Conservation (phyloP, 2,113 vertebrate species). For the Prunella himalayana region DNA sequence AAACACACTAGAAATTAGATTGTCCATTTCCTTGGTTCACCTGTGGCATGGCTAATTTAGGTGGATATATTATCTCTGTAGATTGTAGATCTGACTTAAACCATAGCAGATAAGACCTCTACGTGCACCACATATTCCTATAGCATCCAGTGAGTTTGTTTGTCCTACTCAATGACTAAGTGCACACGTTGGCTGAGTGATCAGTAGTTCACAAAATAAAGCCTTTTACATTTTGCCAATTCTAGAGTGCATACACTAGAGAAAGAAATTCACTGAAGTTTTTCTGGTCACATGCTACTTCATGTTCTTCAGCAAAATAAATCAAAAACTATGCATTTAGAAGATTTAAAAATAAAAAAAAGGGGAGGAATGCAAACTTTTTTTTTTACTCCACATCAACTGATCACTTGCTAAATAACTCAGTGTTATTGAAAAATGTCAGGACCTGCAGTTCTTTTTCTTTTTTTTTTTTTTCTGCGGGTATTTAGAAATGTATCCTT, state of each 20-base stretch:
- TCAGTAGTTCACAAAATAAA: background rate
- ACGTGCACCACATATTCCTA: background rate
- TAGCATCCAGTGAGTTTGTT: background rate
- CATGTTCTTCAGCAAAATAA: background rate
- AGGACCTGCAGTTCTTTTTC: background rate
- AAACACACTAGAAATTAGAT: background rate
- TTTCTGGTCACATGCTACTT: background rate
- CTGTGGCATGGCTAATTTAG: background rate
- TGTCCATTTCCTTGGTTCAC: background rate
- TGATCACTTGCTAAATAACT: background rate
- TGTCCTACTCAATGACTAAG: background rate
- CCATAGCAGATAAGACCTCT: background rate
- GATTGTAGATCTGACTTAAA: background rate
- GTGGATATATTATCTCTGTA: background rate
- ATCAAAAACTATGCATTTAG: background rate
- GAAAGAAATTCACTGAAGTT: background rate
- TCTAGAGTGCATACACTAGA: background rate
- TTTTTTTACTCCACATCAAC: background rate
- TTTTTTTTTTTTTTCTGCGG: background rate
- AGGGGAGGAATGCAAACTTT: rapidly evolving
- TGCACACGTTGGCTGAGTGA: rapidly evolving
- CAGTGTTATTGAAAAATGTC: background rate
- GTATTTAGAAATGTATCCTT: background rate
- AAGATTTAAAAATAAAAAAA: background rate
- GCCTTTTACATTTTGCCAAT: background rate